Evolutionary conservation across 64 coral and sea anemone genomes (phyloP).

Genomic region (Stichodactyla mertensii): DNA sequence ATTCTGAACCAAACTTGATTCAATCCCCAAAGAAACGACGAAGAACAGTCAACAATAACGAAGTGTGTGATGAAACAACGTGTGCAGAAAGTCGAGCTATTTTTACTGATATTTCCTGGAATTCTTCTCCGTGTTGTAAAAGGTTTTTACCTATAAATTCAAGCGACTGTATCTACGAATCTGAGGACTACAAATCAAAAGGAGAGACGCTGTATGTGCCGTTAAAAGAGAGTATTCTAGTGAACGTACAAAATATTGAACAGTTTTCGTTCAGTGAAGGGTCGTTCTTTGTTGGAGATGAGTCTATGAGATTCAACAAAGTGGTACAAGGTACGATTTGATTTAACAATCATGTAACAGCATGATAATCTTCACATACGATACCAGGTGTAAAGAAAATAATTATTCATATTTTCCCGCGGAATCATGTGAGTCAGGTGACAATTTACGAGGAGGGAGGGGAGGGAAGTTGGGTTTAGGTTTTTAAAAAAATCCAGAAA

Average conservation of each 20-base stretch:
- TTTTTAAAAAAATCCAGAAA: no score
- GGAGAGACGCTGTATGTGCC: slow-evolving; percentile 72
- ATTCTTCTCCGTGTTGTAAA: background rate
- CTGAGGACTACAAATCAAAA: slow-evolving; percentile 67
- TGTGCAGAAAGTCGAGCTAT: background rate
- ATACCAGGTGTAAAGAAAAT: background rate
- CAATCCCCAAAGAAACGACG: slow-evolving; percentile 8
- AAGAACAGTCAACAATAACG: background rate
- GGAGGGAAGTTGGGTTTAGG: no score
- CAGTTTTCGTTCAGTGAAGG: slow-evolving; percentile 42
- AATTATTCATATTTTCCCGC: background rate
- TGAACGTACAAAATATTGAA: slow-evolving; percentile 72
- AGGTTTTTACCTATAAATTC: slow-evolving; percentile 51
- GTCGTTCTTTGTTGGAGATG: slow-evolving; percentile 49
- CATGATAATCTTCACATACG: background rate
- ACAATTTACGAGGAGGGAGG: no score
- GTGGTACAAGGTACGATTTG: slow-evolving; percentile 38
- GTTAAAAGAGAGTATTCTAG: slow-evolving; percentile 15
- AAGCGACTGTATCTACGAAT: slow-evolving; percentile 48
- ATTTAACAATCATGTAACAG: background rate
- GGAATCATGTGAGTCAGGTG: no score
- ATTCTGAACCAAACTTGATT: background rate
- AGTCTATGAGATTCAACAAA: slow-evolving; percentile 29
- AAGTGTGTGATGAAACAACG: background rate
- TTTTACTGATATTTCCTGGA: background rate